Evolutionary conservation across 2,113 vertebrate genomes (phyloP).

Genomic region (Callionymus lyra): DNA sequence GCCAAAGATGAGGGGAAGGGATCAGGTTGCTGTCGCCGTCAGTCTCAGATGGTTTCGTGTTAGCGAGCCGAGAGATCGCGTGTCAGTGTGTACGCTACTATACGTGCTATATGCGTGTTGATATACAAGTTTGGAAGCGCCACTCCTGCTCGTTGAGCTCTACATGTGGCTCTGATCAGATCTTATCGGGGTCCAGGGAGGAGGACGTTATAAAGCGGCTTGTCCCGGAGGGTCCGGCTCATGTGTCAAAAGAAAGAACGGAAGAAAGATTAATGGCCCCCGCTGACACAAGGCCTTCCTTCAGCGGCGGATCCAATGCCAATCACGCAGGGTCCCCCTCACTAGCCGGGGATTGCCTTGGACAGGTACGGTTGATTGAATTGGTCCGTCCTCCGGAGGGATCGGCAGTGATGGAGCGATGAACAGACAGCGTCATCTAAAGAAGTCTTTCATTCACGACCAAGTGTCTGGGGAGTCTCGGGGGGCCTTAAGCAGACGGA

Average conservation of each 20-base stretch:
- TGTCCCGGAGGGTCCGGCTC: conserved; percentile 41
- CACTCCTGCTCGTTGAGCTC: conserved; percentile 29
- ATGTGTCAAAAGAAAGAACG: conserved; percentile 54
- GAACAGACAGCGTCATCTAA: conserved; percentile 26
- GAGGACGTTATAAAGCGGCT: conserved; percentile 33
- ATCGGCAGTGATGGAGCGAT: conserved; percentile 51
- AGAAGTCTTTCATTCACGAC: conserved; percentile 52
- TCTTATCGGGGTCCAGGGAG: conserved; percentile 33
- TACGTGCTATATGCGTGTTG: conserved; percentile 5
- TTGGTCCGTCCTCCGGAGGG: conserved; percentile 34
- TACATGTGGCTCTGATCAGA: conserved; percentile 41
- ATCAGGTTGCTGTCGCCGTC: conserved; percentile 50
- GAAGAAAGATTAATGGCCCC: conserved; percentile 66
- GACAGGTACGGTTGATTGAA: conserved; percentile 53
- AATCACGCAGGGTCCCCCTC: conserved; percentile 28
- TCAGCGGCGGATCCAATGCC: conserved; percentile 25
- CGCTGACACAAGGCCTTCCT: conserved; percentile 45
- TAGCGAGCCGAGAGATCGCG: conserved; percentile 8
- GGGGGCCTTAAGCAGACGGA: conserved; percentile 25
- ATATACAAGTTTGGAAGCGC: conserved; percentile 29
- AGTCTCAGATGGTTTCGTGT: conserved; percentile 58
- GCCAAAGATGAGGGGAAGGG: conserved; percentile 22
- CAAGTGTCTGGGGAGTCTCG: conserved; percentile 23
- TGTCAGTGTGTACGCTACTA: conserved; percentile 9
- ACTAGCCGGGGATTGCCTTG: conserved; percentile 37